Base-by-base conservation (phyloP, 2,888 invertebrate genomes). In the Drosophila phalerata region DNA sequence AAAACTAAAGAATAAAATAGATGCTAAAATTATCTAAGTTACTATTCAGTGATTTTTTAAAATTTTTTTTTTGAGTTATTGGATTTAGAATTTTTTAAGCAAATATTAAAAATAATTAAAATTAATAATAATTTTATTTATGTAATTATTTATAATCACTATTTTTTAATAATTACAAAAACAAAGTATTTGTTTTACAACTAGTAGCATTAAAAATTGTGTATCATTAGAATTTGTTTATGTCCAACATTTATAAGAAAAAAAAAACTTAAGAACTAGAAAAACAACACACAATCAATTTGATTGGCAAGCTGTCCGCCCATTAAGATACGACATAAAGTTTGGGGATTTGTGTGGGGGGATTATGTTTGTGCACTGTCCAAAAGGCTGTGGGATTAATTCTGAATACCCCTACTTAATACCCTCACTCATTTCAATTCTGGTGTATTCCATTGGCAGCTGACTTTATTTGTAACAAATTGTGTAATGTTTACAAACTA, bases 301-400 rank as follows among this genome's bases (percentile, higher is more conserved):
- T 88, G 88, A 88, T 84, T 88, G 88, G 81, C 88, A 83, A 83
- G 66, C 84, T 88, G 88, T 83, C 68, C 58, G 64, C 51, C 73
- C 60, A 79, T 83, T 72, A 71, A 79, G 81, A 80, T 77, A 68
- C 48, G 61, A 56, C 58, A 64, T 70, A 66, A 82, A 62, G 64
- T 65, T 42, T 10, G 32, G 62, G 81, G 63, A 86, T 77, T 88
- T 77, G 57, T 57, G 37, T 10, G 17, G 60, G 62, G 60, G 77
- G 63, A 88, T 86, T 83, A 88, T 60, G 79, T 58, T 62, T 53
- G 67, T 42, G 55, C 51, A 28, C 34, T 17, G 48, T 10, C 25
- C 28, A 3, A 8, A 13, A 15, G 43, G 48, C 32, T n/a, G 10
- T 43, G 25, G 64, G 28, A 53, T 67, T 64, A 60, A 13, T 62